Base-by-base conservation (phyloP, 2,888 invertebrate species). In the Cheilosia vulpina region DNA sequence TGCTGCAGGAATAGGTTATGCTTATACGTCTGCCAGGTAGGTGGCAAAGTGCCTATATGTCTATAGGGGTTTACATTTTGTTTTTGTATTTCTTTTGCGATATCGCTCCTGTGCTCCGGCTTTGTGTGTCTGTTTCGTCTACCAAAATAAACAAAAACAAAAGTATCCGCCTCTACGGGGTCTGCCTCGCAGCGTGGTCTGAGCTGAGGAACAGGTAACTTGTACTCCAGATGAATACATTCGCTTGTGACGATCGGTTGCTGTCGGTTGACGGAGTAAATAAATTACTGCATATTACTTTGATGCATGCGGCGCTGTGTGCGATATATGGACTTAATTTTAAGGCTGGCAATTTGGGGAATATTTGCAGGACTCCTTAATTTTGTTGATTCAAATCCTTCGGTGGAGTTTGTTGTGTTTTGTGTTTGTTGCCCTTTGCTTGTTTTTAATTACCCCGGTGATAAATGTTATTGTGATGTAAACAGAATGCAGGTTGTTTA, bases 401-500 rank as follows among this genome's bases (percentile, higher is more conserved):
- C 38, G 17, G 11, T 38, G 38, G 17, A 55, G 63, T 53, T 62
- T 50, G 31, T 76, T 69, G 60, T 68, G 19, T 60, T 76, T 72
- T n/a, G n/a, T n/a, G n/a, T n/a, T n/a, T n/a, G n/a, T n/a, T n/a
- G n/a, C n/a, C n/a, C n/a, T n/a, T n/a, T 68, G 15, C 55, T 50
- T 11, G 5, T 34, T 27, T 53, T 62, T 43, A 75, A 76, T 71
- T 71, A 58, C 65, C 63, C 21, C 53, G 66, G 79, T 79, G 79
- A 80, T 75, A 65, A 71, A 71, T 84, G 65, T 84, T 84, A 53
- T 79, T 73, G 69, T 79, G 75, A 57, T 41, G 79, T 76, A 84
- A 84, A 84, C 79, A 84, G 62, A 73, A 69, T 68, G 57, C 53
- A 52, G 58, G 69, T 84, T 79, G 79, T 84, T 84, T 84, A 65